A percentile compares a stretch with the other conserved stretches of the same genome.
Evolutionary conservation across 2,797 vertebrate genomes (phyloP).

Genomic region (Emydoidea blandingii): DNA sequence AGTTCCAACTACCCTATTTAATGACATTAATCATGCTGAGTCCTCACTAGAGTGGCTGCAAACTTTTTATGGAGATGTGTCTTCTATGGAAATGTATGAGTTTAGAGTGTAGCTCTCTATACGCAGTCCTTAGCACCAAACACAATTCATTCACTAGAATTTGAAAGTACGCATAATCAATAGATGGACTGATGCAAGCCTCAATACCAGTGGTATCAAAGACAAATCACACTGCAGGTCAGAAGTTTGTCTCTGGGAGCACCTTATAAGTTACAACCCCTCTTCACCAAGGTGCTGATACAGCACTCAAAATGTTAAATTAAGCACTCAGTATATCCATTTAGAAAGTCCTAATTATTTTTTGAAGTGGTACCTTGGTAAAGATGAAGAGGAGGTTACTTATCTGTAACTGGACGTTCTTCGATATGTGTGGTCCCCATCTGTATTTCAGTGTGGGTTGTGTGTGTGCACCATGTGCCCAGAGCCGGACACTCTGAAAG

Average conservation of each 20-base stretch:
- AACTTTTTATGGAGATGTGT: background rate
- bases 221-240: background rate
- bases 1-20: background rate
- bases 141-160: background rate
- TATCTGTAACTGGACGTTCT: too few species aligned
- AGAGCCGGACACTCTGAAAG: too few species aligned
- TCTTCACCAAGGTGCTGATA: background rate
- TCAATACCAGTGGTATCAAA: background rate
- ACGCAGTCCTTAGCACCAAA: background rate
- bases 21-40: background rate
- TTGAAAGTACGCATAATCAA: background rate
- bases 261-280: background rate
- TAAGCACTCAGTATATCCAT: background rate
- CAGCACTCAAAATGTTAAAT: background rate
- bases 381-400: too few species aligned
- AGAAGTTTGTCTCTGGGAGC: background rate
- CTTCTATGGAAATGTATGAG: background rate
- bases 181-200: background rate
- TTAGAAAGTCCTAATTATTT: background rate
- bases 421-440: too few species aligned
- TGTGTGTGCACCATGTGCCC: too few species aligned
- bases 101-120: background rate
- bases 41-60: constrained; percentile 12
- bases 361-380: too few species aligned
- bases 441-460: too few species aligned